A percentile compares a stretch with the other conserved stretches of the same genome.
These are phyloP conservation scores for Diplazon laetatorius DNA, from an alignment of 2,888 invertebrate species.

Conservation along the genomic window DNA sequence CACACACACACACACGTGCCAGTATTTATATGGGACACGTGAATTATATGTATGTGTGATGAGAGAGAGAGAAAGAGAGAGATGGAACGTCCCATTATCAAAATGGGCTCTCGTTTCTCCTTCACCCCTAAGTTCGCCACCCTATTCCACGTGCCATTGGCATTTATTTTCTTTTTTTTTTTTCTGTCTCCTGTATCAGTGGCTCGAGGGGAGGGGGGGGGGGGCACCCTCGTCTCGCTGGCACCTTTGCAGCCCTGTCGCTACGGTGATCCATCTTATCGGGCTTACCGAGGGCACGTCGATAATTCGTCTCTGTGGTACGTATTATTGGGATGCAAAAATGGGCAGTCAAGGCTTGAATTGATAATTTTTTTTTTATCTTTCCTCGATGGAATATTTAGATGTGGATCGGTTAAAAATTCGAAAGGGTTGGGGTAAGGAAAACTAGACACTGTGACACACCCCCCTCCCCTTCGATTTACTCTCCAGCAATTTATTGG, in stretches of 20 bases:
- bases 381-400: neutral
- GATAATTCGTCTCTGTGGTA: conserved; percentile 26
- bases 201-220: no score
- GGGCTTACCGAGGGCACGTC: conserved; percentile 42
- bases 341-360: conserved; percentile 26
- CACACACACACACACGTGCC: neutral
- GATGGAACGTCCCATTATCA: conserved; percentile 78
- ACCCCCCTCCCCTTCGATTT: no score
- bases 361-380: conserved; percentile 52
- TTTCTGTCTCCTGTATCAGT: conserved; percentile 68
- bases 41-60: conserved; percentile 11
- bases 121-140: conserved; percentile 70
- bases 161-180: no score
- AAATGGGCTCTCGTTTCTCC: conserved; percentile 80
- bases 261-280: conserved; percentile 58
- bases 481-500: no score
- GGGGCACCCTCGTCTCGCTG: conserved; percentile 5
- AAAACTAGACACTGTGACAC: neutral
- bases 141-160: conserved; percentile 72
- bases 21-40: neutral
- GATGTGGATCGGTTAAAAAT: no score
- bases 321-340: no score
- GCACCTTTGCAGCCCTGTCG: conserved; percentile 28
- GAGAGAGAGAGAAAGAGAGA: conserved; percentile 48
- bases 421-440: conserved; percentile 11